Evolutionary conservation across 2,113 vertebrate genomes (phyloP).

Genomic region (Apus apus): DNA sequence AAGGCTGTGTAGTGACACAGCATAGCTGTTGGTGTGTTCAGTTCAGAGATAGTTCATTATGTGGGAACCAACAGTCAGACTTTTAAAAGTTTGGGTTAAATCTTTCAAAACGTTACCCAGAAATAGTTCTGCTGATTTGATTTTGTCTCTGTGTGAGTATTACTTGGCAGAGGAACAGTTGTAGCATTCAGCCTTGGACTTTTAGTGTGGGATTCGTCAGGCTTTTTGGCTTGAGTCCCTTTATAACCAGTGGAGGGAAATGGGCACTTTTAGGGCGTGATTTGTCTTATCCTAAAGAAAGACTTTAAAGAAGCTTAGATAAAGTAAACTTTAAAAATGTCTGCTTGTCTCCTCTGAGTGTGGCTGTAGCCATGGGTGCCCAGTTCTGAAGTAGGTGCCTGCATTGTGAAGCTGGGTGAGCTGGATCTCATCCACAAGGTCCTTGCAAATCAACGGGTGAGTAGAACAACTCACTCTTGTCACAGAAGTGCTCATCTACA

Average conservation of each 20-base stretch:
- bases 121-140: not conserved
- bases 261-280: not conserved
- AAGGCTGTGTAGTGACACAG: not conserved
- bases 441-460: not conserved
- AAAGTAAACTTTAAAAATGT: not conserved
- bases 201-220: not conserved
- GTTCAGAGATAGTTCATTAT: not conserved
- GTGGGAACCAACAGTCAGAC: not conserved
- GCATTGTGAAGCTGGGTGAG: not conserved
- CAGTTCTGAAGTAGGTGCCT: not conserved
- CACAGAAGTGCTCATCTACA: not conserved
- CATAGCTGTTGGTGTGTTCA: not conserved
- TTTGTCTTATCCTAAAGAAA: not conserved
- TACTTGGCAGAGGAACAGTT: slow-evolving; percentile 28
- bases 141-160: not conserved
- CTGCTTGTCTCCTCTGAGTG: not conserved
- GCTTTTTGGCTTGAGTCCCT: not conserved
- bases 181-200: not conserved
- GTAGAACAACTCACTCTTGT: not conserved
- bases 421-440: not conserved
- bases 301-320: not conserved
- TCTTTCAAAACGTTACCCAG: not conserved
- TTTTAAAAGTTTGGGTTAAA: not conserved
- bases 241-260: not conserved
- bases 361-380: not conserved